Base-by-base conservation (phyloP, 1,140 invertebrate species). In the Fopius arisanus region DNA sequence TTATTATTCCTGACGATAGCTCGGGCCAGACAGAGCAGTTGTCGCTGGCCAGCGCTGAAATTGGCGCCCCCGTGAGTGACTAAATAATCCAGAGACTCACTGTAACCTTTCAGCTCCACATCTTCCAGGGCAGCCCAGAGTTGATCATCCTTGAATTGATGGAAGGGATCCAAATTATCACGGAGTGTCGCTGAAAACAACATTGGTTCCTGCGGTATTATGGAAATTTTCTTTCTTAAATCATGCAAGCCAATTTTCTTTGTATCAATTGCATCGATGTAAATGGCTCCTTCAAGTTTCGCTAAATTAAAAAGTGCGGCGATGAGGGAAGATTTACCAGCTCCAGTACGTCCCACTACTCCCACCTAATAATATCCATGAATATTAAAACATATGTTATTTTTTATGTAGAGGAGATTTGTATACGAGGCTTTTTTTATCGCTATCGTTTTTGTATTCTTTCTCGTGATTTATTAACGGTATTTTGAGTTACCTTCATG, bases 261-360 rank as follows among this genome's bases (percentile, higher is more conserved):
- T 5, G 90, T 91, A 76, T 92, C 87, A 4, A 91, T 74, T 1
- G 84, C 88, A 80, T 94, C 94, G 54, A 95, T 92, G 0, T 81
- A 73, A 67, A 95, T 89, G 26, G 73, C 26, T 5, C 91, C 92
- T 29, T 90, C 82, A 2, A 87, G 83, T 77, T 92, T 88, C 2
- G 88, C 80, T 70, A 94, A 78, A 19, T 91, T 86, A 76, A 94
- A 94, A 0, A 94, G 79, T 4, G 92, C 90, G 48, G 90, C 83
- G 14, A 94, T 92, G 0, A 96, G 78, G 0, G 94, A 95, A 1
- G 93, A 93, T 83, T 96, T 96, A 0, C 95, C 95, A 54, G 96
- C 95, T 0, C 96, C 96, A 0, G 94, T 95, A 40, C 94, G 86
- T 26, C 94, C 94, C 62, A 94, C 93, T 75, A 95, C 92, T 66